These are phyloP conservation scores for Craterocephalus amniculus DNA, from an alignment of 2,797 vertebrate genomes.

Conservation along the genomic window DNA sequence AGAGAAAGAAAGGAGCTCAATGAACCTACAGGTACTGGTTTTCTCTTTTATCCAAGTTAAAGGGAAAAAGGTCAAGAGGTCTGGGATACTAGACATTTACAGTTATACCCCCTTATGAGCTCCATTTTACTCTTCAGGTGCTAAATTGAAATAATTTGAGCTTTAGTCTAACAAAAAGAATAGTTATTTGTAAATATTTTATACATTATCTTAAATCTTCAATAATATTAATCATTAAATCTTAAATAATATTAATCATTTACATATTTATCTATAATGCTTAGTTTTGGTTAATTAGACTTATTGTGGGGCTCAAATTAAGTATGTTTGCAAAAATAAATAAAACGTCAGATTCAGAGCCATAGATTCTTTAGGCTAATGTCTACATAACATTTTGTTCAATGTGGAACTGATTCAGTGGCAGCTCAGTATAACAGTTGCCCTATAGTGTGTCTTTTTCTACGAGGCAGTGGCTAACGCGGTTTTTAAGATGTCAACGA, in stretches of 20 bases:
- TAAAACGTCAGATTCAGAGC: neutral
- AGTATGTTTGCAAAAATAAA: neutral
- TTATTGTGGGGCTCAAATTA: neutral
- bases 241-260: neutral
- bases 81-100: neutral
- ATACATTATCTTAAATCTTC: too few relatives aligned
- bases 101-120: neutral
- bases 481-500: neutral
- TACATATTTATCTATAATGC: neutral
- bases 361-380: neutral
- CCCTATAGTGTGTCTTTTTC: neutral
- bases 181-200: neutral
- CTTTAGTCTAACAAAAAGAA: neutral
- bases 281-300: too few relatives aligned
- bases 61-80: neutral
- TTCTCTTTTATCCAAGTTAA: neutral
- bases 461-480: neutral
- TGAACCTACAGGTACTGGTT: constrained; percentile 7
- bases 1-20: constrained; percentile 3
- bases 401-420: too few relatives aligned
- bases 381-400: neutral
- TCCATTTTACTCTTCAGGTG: neutral
- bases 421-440: neutral
- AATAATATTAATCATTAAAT: neutral
- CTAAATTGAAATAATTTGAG: neutral